Base-by-base conservation (phyloP, 2,888 invertebrate genomes). In the Epistrophe eligans region DNA sequence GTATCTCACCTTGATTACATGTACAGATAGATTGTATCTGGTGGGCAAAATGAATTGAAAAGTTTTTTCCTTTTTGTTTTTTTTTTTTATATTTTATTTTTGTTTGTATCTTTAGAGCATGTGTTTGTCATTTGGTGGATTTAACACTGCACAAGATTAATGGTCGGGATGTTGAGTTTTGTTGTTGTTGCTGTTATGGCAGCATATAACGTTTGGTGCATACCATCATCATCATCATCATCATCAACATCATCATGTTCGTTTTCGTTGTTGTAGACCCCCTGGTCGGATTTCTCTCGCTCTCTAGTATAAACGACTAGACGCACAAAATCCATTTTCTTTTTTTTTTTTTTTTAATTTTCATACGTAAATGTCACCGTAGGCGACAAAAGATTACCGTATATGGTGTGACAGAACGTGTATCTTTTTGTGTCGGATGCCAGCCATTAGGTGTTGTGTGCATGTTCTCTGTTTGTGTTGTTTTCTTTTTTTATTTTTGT, bases 1-100 rank as follows among this genome's bases (percentile, higher is more conserved):
- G 91, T 91, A 91, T 91, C 91, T 91, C 92, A 91, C 91, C 91
- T 91, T 91, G 91, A 91, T 91, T 90, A 89, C 87, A 87, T 87
- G 87, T 87, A 83, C 87, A 87, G 87, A 83, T 87, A 87, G 83
- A 87, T 87, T 83, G 87, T 79, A 87, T 87, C 87, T 87, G 76
- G 87, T 87, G 87, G 87, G 87, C 87, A 83, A 87, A 87, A 82
- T 79, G 77, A 81, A 85, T 81, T 85, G 81, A 81, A 83, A 83
- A 87, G 57, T 79, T 71, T 64, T 79, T 64, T 24, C 32, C 62
- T 72, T 81, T 73, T 52, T 15, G 28, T 52, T 67, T 13, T 50
- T 67, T 73, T 76, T 64, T 32, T 45, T 70, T 72, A 17, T 55
- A 66, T 81, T 66, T 81, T 66, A 45, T 19, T 40, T 55, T 67